Conservation (phyloP, 2,888 invertebrate genomes). For the Tenodera sinensis region DNA sequence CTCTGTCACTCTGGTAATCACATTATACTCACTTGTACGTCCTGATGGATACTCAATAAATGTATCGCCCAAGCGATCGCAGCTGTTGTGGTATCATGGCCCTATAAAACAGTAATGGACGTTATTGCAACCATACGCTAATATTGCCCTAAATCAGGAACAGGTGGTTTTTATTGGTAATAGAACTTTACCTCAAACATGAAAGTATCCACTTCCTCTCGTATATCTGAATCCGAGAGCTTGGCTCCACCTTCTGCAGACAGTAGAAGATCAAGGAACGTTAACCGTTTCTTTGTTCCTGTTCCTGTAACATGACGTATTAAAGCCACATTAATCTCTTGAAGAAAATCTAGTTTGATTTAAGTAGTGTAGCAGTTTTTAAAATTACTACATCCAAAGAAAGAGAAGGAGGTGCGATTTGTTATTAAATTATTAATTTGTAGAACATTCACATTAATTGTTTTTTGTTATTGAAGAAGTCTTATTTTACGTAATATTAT, state of each 20-base stretch:
- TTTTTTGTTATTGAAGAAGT: too few relatives aligned
- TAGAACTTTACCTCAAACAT: constrained; percentile 30
- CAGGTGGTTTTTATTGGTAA: constrained; percentile 11
- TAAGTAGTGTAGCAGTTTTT: too few relatives aligned
- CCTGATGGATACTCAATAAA: background rate
- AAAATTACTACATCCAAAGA: too few relatives aligned
- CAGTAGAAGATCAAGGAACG: background rate
- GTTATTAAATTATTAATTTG: too few relatives aligned
- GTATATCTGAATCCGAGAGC: constrained; percentile 35
- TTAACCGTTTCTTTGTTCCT: background rate
- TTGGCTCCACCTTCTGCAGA: constrained; percentile 35
- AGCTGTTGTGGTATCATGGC: background rate
- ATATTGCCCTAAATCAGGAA: too few relatives aligned
- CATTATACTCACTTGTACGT: background rate
- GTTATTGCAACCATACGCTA: too few relatives aligned
- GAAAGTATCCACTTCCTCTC: constrained; percentile 31
- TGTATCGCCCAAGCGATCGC: background rate
- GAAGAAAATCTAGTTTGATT: too few relatives aligned
- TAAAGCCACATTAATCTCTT: too few relatives aligned
- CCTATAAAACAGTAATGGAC: background rate
- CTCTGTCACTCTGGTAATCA: too few relatives aligned
- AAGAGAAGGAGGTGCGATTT: too few relatives aligned
- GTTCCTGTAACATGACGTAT: background rate
- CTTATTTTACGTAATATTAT: too few relatives aligned
- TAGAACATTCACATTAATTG: too few relatives aligned